A percentile compares a stretch with the other conserved stretches of the same genome.
Evolutionary conservation across 2,888 invertebrate genomes (phyloP).

Genomic region (Lycocerus yunnanus): DNA sequence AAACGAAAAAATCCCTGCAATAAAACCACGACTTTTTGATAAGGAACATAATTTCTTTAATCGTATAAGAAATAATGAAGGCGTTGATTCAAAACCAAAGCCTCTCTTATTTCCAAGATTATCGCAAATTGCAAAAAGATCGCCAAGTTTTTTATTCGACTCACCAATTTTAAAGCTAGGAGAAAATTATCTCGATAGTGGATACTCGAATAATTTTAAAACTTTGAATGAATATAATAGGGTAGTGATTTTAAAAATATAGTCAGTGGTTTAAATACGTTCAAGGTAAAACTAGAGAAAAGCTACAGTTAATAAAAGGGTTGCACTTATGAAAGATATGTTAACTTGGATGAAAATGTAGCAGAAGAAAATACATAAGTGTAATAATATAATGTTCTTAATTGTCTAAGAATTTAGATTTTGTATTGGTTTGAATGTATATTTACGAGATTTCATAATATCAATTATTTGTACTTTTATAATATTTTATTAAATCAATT

Average conservation of each 20-base stretch:
- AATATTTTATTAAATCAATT: neutral
- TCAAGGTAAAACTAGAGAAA: neutral
- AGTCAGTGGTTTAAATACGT: neutral
- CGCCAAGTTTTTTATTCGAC: neutral
- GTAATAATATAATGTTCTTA: neutral
- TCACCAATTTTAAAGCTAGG: neutral
- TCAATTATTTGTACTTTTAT: conserved; percentile 10
- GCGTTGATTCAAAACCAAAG: neutral
- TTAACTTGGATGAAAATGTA: conserved; percentile 34
- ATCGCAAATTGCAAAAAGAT: conserved; percentile 4
- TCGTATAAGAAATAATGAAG: neutral
- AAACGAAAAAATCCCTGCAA: neutral
- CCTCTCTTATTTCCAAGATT: neutral
- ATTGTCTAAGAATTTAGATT: neutral
- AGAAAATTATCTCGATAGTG: neutral
- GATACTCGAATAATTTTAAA: neutral
- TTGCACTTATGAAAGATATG: conserved; percentile 30
- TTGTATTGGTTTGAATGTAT: neutral
- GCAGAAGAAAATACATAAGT: conserved; percentile 16
- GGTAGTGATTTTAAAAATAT: neutral
- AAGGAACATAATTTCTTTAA: neutral
- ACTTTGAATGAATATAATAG: neutral
- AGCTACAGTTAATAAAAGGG: conserved; percentile 1
- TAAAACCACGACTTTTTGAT: neutral
- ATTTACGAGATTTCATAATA: neutral